Evolutionary conservation across 2,113 vertebrate genomes (phyloP).

Genomic region (Falcunculus frontatus): DNA sequence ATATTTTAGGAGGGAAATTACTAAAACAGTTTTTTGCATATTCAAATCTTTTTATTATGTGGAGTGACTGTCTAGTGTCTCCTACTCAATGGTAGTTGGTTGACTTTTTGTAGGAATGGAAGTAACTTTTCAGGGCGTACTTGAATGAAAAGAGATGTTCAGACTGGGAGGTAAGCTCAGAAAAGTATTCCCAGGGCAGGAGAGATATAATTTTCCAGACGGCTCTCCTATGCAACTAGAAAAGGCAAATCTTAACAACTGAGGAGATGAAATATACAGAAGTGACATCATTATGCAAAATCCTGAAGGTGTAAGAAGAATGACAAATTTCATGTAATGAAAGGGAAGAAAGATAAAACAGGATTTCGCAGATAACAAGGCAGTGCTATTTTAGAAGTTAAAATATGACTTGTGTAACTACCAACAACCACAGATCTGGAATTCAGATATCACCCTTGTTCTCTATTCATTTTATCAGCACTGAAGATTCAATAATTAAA

Average conservation of each 20-base stretch:
- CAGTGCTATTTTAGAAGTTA: background rate
- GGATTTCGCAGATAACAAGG: background rate
- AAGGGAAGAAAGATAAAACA: background rate
- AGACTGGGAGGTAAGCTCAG: background rate
- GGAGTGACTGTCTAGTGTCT: background rate
- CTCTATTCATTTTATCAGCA: background rate
- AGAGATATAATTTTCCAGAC: background rate
- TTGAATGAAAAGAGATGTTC: background rate
- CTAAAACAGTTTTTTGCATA: background rate
- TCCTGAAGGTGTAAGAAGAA: background rate
- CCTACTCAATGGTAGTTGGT: background rate
- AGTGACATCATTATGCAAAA: background rate
- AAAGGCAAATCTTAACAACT: background rate
- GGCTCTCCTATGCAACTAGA: background rate
- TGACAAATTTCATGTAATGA: background rate
- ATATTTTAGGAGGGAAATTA: background rate
- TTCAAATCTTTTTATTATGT: background rate
- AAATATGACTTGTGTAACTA: background rate
- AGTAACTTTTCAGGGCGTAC: background rate
- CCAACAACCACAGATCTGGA: background rate
- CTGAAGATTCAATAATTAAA: background rate
- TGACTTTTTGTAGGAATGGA: background rate
- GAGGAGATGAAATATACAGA: background rate
- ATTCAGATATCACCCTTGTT: background rate
- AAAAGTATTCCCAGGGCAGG: background rate